Percentiles rank a stretch among this genome's conserved stretches.
phyloP scores from a whole-genome alignment of 2,888 invertebrate species.

The Anorthoa munda region DNA sequence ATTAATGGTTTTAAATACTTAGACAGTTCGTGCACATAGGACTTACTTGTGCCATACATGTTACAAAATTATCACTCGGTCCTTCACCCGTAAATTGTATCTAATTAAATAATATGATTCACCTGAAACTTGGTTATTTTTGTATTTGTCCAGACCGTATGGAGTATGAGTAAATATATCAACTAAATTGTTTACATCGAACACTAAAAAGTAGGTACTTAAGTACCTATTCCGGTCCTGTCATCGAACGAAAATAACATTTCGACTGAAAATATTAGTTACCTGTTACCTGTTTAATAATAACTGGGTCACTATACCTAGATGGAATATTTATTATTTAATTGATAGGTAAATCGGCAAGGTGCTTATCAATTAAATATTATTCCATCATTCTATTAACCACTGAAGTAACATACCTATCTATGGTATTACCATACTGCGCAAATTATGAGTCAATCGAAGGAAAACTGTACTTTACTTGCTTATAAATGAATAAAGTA shows the following conservation, averaged over 20 bases:
- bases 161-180: neutral
- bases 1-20: neutral
- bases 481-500: neutral
- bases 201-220: too few species aligned
- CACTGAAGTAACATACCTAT: conserved; percentile 3
- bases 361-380: too few species aligned
- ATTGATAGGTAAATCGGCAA: neutral
- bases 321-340: conserved; percentile 13
- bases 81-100: too few species aligned
- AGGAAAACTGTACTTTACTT: conserved; percentile 8
- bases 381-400: too few species aligned
- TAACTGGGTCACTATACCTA: too few species aligned
- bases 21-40: neutral
- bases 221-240: too few species aligned
- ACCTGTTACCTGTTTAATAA: too few species aligned
- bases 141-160: neutral
- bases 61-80: too few species aligned
- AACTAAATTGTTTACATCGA: neutral
- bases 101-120: too few species aligned
- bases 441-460: conserved; percentile 31
- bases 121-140: too few species aligned
- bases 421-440: conserved; percentile 25
- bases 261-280: too few species aligned
- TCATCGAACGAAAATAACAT: too few species aligned
- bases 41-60: neutral